Evolutionary conservation across 2,888 invertebrate genomes (phyloP).

Genomic region (Margaritifera margaritifera): DNA sequence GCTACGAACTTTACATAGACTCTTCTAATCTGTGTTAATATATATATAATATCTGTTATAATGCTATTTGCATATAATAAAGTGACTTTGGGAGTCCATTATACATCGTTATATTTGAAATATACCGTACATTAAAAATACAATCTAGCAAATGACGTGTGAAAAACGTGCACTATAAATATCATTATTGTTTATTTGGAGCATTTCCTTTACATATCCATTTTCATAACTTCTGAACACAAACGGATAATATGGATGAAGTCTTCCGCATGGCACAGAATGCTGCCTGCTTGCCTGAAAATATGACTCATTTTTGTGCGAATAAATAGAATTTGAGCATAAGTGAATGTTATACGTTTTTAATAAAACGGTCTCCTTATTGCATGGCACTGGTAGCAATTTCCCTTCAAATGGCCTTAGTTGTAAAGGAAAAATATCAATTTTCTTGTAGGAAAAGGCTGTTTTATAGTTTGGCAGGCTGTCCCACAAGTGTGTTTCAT

Average conservation of each 20-base stretch:
- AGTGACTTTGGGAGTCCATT: too few species aligned
- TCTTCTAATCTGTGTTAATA: too few species aligned
- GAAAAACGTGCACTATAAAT: too few species aligned
- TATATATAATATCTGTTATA: too few species aligned
- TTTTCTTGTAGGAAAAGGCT: constrained; percentile 25
- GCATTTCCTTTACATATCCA: too few species aligned
- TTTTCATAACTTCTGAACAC: constrained; percentile 10
- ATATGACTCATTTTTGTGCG: constrained; percentile 15
- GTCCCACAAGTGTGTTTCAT: constrained; percentile 43
- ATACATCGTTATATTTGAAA: too few species aligned
- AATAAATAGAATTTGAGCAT: constrained; percentile 28
- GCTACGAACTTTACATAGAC: too few species aligned
- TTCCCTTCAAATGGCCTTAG: constrained; percentile 24
- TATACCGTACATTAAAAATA: too few species aligned
- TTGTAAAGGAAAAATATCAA: constrained; percentile 33
- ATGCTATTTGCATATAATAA: too few species aligned
- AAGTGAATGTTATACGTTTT: constrained; percentile 33
- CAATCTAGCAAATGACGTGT: too few species aligned
- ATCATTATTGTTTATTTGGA: too few species aligned
- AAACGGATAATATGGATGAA: constrained; percentile 30
- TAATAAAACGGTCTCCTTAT: constrained; percentile 19
- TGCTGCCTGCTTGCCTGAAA: constrained; percentile 3
- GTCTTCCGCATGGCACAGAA: constrained; percentile 24
- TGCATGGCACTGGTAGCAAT: constrained; percentile 25
- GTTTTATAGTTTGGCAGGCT: constrained; percentile 22